phyloP scores from a whole-genome alignment of 2,888 invertebrate species.

The Sinhomidia bicolor region DNA sequence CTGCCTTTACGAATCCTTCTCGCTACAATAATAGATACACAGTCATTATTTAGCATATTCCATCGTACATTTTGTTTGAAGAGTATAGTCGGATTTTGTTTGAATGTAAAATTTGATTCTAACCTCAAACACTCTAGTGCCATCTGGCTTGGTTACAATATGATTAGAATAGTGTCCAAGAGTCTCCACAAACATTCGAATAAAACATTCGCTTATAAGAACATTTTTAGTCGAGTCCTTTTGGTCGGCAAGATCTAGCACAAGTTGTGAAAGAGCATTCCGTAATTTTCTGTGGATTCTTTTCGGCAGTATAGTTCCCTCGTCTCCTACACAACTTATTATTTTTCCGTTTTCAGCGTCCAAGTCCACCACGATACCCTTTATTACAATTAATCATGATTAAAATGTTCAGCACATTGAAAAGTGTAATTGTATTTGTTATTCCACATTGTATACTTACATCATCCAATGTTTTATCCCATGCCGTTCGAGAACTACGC shows the following conservation, averaged over 20 bases:
- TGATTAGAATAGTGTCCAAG: conserved; percentile 87
- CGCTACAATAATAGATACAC: conserved; percentile 84
- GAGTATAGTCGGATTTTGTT: too few relatives aligned
- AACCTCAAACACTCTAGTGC: conserved; percentile 82
- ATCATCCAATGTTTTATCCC: conserved; percentile 83
- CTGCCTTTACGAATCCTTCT: conserved; percentile 87
- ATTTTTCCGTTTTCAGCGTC: conserved; percentile 83
- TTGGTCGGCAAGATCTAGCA: conserved; percentile 82
- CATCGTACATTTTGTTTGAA: neutral
- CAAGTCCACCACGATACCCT: conserved; percentile 89
- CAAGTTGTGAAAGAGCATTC: conserved; percentile 83
- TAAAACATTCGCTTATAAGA: conserved; percentile 88
- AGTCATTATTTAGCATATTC: neutral
- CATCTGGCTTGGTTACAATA: conserved; percentile 83
- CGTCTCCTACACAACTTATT: conserved; percentile 88
- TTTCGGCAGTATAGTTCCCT: conserved; percentile 88
- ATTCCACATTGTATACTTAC: conserved; percentile 81
- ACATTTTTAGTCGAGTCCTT: conserved; percentile 86
- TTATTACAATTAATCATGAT: neutral
- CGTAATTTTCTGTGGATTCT: conserved; percentile 87
- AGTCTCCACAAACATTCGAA: conserved; percentile 89
- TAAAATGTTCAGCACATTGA: neutral
- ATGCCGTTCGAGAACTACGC: conserved; percentile 81
- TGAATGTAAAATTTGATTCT: conserved; percentile 57
- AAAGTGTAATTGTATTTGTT: too few relatives aligned